Evolutionary conservation across 2,888 invertebrate genomes (phyloP).

Genomic region (Drosophila cognata): DNA sequence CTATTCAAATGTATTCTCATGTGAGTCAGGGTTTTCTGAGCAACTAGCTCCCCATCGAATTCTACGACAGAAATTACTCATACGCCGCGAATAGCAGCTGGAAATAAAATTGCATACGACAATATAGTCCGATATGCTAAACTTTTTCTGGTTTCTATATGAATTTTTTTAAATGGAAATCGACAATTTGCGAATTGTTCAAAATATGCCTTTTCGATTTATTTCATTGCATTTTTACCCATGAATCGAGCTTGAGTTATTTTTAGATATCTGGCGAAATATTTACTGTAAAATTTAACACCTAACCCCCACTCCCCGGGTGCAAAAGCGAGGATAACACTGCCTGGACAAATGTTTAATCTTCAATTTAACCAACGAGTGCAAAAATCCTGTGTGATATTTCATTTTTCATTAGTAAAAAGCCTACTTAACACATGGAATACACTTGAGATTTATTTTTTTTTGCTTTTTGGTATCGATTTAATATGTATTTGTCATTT

Average conservation of each 20-base stretch:
- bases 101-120: constrained; percentile 15
- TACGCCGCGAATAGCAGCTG: constrained; percentile 23
- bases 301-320: fast-evolving
- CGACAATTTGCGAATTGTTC: background rate
- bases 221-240: background rate
- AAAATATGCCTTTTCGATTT: no score
- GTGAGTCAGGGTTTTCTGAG: constrained; percentile 20
- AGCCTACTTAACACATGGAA: background rate
- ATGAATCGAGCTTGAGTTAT: no score
- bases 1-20: background rate
- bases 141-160: background rate
- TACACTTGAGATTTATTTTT: background rate
- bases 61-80: constrained; percentile 30
- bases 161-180: no score
- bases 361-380: background rate
- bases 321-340: background rate
- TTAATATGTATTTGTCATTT: background rate
- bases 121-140: background rate
- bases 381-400: background rate
- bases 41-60: constrained; percentile 7
- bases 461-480: background rate
- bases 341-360: background rate
- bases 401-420: background rate
- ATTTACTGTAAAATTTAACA: background rate
- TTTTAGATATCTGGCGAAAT: background rate